Percentiles rank a stretch among this genome's conserved stretches.
phyloP scores from a whole-genome alignment of 2,888 invertebrate species.

The Trachelus iudaicus region DNA sequence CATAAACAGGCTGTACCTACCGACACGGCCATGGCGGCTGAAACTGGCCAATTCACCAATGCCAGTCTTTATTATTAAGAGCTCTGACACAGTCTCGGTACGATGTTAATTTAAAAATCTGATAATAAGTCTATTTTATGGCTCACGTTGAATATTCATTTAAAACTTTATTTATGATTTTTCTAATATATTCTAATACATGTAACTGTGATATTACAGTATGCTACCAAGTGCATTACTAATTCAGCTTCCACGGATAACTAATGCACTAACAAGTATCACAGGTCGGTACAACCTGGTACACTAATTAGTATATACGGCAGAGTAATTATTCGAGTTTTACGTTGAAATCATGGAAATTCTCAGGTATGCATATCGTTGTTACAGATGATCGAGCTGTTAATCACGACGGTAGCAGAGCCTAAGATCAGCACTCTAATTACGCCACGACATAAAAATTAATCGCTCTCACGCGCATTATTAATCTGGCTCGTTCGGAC shows the following conservation, averaged over 20 bases:
- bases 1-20: background rate
- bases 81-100: background rate
- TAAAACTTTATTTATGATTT: background rate
- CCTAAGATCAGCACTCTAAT: constrained; percentile 29
- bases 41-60: background rate
- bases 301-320: background rate
- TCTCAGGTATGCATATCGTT: background rate
- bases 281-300: background rate
- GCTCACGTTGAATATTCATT: background rate
- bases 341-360: background rate
- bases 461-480: constrained; percentile 30
- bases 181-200: background rate
- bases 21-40: background rate
- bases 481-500: constrained; percentile 22
- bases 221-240: background rate
- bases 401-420: constrained; percentile 26
- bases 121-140: background rate
- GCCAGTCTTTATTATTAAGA: background rate
- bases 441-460: constrained; percentile 29
- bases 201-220: background rate
- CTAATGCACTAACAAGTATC: background rate
- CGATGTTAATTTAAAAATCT: background rate
- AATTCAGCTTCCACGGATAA: background rate
- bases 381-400: constrained; percentile 25
- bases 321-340: background rate